Evolutionary conservation across 2,888 invertebrate species (phyloP), one percentile per base, ranked within the genome.

Genomic region (Aspidiotus rigidus): DNA sequence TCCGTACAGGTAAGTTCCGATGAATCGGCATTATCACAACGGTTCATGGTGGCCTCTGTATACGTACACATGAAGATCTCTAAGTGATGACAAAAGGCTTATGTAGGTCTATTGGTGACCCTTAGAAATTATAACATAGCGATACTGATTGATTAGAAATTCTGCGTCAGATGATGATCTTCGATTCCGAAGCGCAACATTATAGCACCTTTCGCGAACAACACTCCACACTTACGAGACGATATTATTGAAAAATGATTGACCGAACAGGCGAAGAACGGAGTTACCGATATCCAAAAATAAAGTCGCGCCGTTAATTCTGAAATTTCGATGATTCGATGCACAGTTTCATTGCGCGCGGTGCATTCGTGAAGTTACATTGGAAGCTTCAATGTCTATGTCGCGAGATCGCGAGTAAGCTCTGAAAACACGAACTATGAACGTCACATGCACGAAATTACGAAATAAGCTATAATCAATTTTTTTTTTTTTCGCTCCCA

Each of bases 1-100:
- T 64, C 64, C n/a, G 11, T 5, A 5, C 13, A 11, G 10, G 13
- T n/a, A 42, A 42, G 57, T 13, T 57, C 57, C 55, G 53, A 15
- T 13, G 39, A 13, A 41, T 64, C 56, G 57, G 41, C 6, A 11
- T 41, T 16, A 11, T 64, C 64, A 57, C 64, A 57, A 64, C 56
- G 56, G 64, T 64, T 57, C 64, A 64, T 41, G 28, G 57, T 42
- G 64, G 64, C 56, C 56, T 64, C 64, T 3, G 64, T 64, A 42
- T 57, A 64, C 10, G 57, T 64, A 55, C 64, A 64, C 64, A 64
- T 64, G 39, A 56, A 56, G 56, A 56, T 5, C 17, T 5, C n/a
- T 1, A 28, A 28, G 5, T 28, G 5, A 28, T 28, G 28, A 28
- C 28, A 28, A 28, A 28, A 28, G 28, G 28, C 28, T 28, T 28